Evolutionary conservation across 2,888 invertebrate species (phyloP).

Genomic region (Scaptomyza parva): DNA sequence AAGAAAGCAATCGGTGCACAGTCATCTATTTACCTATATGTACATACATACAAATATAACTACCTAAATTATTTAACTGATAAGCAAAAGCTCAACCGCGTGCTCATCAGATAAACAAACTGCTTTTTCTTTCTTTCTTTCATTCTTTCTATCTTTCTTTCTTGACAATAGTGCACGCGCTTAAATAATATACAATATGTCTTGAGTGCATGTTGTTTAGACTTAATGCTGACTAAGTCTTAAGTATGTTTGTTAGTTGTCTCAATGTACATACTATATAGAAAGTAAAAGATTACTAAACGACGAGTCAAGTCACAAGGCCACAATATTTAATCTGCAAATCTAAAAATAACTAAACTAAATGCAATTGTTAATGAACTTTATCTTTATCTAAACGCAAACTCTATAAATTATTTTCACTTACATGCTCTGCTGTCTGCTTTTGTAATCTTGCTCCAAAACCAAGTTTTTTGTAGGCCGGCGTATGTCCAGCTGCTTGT

Average conservation of each 20-base stretch:
- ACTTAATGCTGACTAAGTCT: constrained; percentile 12
- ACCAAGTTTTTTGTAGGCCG: constrained; percentile 68
- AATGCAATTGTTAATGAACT: not conserved
- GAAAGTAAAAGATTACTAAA: constrained; percentile 14
- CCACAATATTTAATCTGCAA: too few relatives aligned
- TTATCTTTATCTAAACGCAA: too few relatives aligned
- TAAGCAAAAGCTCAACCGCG: constrained; percentile 43
- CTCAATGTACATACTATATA: not conserved
- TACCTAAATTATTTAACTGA: constrained; percentile 24
- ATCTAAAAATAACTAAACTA: not conserved
- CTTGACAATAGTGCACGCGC: constrained; percentile 6
- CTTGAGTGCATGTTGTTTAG: constrained; percentile 8
- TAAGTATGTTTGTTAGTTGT: not conserved
- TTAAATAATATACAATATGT: not conserved
- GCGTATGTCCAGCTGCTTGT: constrained; percentile 63
- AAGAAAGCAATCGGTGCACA: constrained; percentile 33
- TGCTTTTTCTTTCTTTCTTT: constrained; percentile 2
- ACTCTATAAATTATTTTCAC: constrained; percentile 6
- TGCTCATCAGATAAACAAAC: constrained; percentile 33
- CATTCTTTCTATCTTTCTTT: constrained; percentile 3
- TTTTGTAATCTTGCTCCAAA: constrained; percentile 66
- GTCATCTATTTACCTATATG: too few relatives aligned
- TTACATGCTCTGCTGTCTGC: constrained; percentile 55
- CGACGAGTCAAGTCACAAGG: not conserved
- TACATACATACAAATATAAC: too few relatives aligned